These are phyloP conservation scores for Hyposoter didymator DNA, from an alignment of 2,888 invertebrate species.

Conservation along the genomic window DNA sequence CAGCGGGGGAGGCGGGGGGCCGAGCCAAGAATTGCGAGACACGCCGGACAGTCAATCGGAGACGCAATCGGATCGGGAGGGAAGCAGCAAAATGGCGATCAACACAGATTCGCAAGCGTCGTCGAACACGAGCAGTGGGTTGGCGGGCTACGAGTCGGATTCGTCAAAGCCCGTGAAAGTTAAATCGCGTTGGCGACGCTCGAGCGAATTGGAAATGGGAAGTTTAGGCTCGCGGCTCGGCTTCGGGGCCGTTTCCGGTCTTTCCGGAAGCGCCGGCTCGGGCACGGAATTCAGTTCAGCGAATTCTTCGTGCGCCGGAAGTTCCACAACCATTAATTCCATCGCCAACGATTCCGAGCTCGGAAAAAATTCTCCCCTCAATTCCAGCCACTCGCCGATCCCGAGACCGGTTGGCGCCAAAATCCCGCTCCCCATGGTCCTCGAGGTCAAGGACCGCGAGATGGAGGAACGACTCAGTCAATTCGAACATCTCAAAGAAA, in stretches of 20 bases:
- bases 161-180: conserved; percentile 90
- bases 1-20: conserved; percentile 66
- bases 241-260: conserved; percentile 81
- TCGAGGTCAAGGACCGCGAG: conserved; percentile 85
- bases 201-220: conserved; percentile 90
- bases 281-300: conserved; percentile 71
- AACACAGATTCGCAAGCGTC: conserved; percentile 76
- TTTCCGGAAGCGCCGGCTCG: conserved; percentile 82
- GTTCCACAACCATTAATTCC: conserved; percentile 39
- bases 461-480: conserved; percentile 88
- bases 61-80: conserved; percentile 80
- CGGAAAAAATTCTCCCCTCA: conserved; percentile 42
- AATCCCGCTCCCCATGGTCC: conserved; percentile 83
- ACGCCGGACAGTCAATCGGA: conserved; percentile 79
- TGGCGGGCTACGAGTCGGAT: conserved; percentile 81
- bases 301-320: conserved; percentile 56
- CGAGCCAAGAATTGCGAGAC: conserved; percentile 75
- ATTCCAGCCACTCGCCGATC: conserved; percentile 60
- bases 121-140: conserved; percentile 71
- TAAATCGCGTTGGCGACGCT: conserved; percentile 91
- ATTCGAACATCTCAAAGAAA: conserved; percentile 93
- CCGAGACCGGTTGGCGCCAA: conserved; percentile 77
- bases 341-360: conserved; percentile 54
- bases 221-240: conserved; percentile 70
- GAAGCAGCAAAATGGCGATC: conserved; percentile 73